These are phyloP conservation scores for Echiichthys vipera DNA, from an alignment of 2,797 vertebrate species.

Conservation along the genomic window DNA sequence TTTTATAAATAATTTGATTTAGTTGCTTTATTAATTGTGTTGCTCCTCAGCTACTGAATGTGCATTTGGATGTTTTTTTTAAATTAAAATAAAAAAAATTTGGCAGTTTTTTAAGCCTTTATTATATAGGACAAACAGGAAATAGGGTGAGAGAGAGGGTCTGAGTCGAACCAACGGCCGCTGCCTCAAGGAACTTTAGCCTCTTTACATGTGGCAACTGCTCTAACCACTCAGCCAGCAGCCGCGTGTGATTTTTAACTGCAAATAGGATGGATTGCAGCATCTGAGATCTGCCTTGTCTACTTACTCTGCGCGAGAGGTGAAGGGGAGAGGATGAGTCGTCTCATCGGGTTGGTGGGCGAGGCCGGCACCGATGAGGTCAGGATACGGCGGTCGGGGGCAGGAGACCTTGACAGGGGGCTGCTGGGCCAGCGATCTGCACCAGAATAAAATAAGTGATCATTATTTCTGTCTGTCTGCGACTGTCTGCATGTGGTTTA, in stretches of 20 bases:
- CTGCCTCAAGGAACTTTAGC: too few species aligned
- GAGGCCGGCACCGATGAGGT: slow-evolving; percentile 78
- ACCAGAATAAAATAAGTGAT: slow-evolving; percentile 11
- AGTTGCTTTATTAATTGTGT: not conserved
- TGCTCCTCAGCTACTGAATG: not conserved
- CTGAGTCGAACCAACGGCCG: too few species aligned
- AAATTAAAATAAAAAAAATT: too few species aligned
- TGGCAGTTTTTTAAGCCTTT: too few species aligned
- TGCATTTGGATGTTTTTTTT: too few species aligned
- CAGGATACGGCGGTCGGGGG: slow-evolving; percentile 77
- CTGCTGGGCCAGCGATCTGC: slow-evolving; percentile 78
- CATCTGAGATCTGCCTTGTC: not conserved
- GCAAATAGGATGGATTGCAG: not conserved
- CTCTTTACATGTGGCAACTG: too few species aligned
- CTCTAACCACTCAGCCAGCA: too few species aligned
- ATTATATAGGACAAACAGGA: too few species aligned
- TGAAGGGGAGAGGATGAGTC: slow-evolving; percentile 84
- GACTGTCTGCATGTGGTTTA: not conserved
- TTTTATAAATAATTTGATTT: not conserved
- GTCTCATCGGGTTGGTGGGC: slow-evolving; percentile 84
- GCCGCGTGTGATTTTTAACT: too few species aligned
- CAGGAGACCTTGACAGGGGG: slow-evolving; percentile 77
- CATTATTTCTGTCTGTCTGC: not conserved
- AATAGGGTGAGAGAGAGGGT: too few species aligned
- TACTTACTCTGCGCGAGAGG: slow-evolving; percentile 82